Percentiles rank a stretch among this genome's conserved stretches.
These are phyloP conservation scores for Chondrilla cf. caribensis DNA, from an alignment of 37 sponge, comb jelly and placozoan genomes.

Conservation along the genomic window DNA sequence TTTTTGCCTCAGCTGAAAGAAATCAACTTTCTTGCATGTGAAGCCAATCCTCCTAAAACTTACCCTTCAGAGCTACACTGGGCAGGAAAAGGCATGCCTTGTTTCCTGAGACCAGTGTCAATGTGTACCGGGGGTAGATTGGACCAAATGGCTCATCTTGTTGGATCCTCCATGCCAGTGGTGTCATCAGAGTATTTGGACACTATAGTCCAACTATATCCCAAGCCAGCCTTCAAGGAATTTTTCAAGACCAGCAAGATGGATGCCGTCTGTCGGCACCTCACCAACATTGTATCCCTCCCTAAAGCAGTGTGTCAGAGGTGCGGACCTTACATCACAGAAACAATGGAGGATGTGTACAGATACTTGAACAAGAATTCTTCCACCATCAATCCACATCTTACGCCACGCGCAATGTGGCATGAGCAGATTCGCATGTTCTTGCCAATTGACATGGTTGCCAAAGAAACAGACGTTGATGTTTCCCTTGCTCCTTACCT, in stretches of 20 bases:
- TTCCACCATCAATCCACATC: too few species aligned
- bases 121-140: too few species aligned
- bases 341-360: not conserved
- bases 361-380: too few species aligned
- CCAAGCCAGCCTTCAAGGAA: too few species aligned
- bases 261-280: not conserved
- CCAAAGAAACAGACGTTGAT: not conserved
- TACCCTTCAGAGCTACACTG: slow-evolving; percentile 19
- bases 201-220: too few species aligned
- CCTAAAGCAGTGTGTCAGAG: not conserved
- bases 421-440: not conserved
- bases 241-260: slow-evolving; percentile 26
- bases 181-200: too few species aligned
- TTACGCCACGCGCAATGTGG: not conserved
- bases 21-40: slow-evolving; percentile 24
- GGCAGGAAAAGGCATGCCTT: not conserved
- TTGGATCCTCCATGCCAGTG: too few species aligned
- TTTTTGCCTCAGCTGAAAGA: not conserved
- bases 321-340: not conserved
- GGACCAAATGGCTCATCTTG: too few species aligned
- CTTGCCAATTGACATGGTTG: not conserved
- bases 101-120: not conserved
- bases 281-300: not conserved
- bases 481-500: slow-evolving; percentile 8
- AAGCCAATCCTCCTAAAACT: not conserved